Evolutionary conservation across 2,113 vertebrate genomes (phyloP), one percentile per base, ranked within the genome.

Genomic region (Hippocampus comes): DNA sequence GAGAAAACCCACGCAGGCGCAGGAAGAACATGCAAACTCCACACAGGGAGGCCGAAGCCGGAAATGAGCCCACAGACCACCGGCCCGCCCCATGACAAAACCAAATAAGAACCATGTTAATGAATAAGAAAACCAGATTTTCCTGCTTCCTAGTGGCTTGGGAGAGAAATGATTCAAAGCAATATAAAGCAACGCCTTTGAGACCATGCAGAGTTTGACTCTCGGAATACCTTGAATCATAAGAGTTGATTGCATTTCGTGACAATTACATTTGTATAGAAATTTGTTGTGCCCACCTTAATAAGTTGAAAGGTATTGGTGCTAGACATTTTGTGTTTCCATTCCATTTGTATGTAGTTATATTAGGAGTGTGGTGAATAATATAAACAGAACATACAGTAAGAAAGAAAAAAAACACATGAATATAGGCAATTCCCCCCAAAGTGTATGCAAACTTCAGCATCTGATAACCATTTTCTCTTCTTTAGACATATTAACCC

Each of bases 61-160:
- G 30, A 34, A 34, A 34, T 34, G 30, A 34, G 30, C 30, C 30
- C 30, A 30, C 30, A 30, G 30, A 30, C 30, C 30, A 30, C 3
- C 30, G 2, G 30, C 4, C 30, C 30, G 4, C 30, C 30, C 30
- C 1, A 18, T 63, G 60, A 20, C 57, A 18, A 27, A 63, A 38
- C 9, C 8, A 38, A 63, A 53, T 38, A 17, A 72, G 57, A 61
- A 38, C n/a, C 15, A 25, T 4, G 1, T 15, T 9, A 12, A 34
- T 67, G 23, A 42, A 53, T 4, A 61, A 68, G 70, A 71, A 70
- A 73, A 77, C 82, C 73, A 74, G 56, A 43, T 74, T 83, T 84
- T 83, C 72, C 88, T 90, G 88, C 91, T 90, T 85, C 86, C 91
- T 91, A 88, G 89, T 89, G 91, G 91, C 41, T 5, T 41, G 18